Base-by-base conservation (phyloP, 2,797 vertebrate genomes). In the Holocentrus rufus region DNA sequence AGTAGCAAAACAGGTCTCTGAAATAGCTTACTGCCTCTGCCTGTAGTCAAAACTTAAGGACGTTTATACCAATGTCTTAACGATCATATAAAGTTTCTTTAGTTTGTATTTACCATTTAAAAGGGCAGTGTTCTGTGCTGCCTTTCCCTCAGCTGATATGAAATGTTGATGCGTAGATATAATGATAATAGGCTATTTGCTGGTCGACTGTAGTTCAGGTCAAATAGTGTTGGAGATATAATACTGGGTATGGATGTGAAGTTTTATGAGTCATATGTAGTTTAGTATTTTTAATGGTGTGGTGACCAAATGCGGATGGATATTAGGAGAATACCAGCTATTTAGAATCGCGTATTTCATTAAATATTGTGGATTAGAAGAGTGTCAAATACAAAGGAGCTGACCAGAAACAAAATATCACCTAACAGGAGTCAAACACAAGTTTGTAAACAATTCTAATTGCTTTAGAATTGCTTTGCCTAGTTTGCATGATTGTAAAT, bases 101-200 rank as follows among this genome's bases (percentile, higher is more conserved):
- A 52, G 2, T 30, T 17, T 0, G 36, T 58, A 20, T 20, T 1
- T 34, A 14, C 30, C 3, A 10, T 58, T 15, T 69, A 4, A 72
- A 68, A 74, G n/a, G 17, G 18, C 58, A 13, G 25, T 59, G 59
- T 39, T 44, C 14, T 70, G 65, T 61, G 20, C 67, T 20, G 56
- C 71, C 70, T 67, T 39, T 34, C 25, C 6, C 17, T 46, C 22
- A 25, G 23, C 25, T 49, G 36, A 44, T 62, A 49, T 59, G 34
- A 39, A 31, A 72, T 49, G 63, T 56, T 60, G 30, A 75, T 11
- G 55, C 66, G 46, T 47, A 44, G 36, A 46, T 23, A 72, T 75
- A 67, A 76, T 69, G 64, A 67, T 72, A 77, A 83, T 6, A 6
- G 31, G 5, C 31, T 76, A 80, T 81, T 77, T 83, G 72, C 62